Evolutionary conservation across 2,888 invertebrate genomes (phyloP).

Genomic region (Ophion ellenae): DNA sequence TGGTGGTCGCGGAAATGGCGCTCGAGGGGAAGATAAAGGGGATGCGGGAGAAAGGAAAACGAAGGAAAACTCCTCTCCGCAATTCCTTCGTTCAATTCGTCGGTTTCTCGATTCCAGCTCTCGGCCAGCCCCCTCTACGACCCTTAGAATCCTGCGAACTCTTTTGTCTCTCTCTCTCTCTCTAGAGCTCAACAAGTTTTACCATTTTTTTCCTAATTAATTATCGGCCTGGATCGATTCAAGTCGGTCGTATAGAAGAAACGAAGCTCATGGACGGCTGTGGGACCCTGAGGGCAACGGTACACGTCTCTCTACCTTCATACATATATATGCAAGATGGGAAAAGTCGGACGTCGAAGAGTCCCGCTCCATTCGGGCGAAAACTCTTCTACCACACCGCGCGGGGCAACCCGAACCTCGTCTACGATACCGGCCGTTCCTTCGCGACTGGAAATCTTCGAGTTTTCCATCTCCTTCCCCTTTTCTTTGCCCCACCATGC

Average conservation of each 20-base stretch:
- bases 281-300: conserved; percentile 54
- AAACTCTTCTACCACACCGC: conserved; percentile 58
- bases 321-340: conserved; percentile 42
- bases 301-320: conserved; percentile 37
- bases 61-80: conserved; percentile 59
- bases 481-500: neutral
- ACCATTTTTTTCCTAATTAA: conserved; percentile 79
- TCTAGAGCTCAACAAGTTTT: conserved; percentile 78
- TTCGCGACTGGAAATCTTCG: conserved; percentile 55
- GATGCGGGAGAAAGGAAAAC: conserved; percentile 55
- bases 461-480: conserved; percentile 12
- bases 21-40: conserved; percentile 44
- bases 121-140: conserved; percentile 16
- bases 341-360: conserved; percentile 65
- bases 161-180: conserved; percentile 26
- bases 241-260: conserved; percentile 56
- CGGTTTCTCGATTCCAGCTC: conserved; percentile 33
- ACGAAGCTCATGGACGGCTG: conserved; percentile 28
- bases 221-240: conserved; percentile 80
- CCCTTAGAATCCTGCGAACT: conserved; percentile 22
- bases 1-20: conserved; percentile 47
- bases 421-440: conserved; percentile 17
- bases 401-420: conserved; percentile 28
- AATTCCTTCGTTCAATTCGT: conserved; percentile 43
- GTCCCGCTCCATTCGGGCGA: conserved; percentile 62